A percentile compares a stretch with the other conserved stretches of the same genome.
Conservation (phyloP, 37 sponge, comb jelly and placozoan species). For the Aphrocallistes beatrix region DNA sequence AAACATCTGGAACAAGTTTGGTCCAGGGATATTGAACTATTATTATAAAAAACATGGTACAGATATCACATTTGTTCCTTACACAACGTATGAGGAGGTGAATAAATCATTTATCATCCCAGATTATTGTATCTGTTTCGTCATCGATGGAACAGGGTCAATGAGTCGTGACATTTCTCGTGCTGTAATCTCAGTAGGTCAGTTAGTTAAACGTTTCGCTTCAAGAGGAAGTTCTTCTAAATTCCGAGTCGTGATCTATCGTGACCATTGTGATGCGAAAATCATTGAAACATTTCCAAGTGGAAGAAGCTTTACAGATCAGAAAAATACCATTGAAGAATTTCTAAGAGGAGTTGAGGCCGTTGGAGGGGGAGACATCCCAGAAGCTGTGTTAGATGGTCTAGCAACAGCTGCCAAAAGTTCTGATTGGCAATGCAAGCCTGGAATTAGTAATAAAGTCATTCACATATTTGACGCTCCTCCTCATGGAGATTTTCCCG, state of each 20-base stretch:
- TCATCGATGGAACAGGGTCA: conserved; percentile 1
- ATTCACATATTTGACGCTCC: background rate
- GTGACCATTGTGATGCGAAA: background rate
- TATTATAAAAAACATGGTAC: background rate
- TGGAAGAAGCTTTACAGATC: background rate
- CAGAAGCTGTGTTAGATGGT: background rate
- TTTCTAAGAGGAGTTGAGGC: background rate
- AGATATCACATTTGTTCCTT: background rate
- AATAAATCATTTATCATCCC: background rate
- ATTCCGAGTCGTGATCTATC: background rate
- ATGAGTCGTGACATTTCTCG: background rate
- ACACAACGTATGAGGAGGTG: background rate
- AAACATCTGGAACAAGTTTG: background rate
- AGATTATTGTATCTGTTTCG: background rate
- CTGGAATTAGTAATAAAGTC: background rate
- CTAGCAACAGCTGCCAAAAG: background rate
- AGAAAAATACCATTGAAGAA: background rate
- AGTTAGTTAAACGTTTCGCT: background rate
- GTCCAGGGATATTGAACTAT: background rate
- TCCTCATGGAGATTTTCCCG: background rate
- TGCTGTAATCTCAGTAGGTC: background rate
- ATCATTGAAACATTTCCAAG: background rate
- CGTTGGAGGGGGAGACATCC: background rate
- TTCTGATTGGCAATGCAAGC: background rate
- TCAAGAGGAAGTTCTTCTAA: background rate